phyloP scores from a whole-genome alignment of 2,888 invertebrate genomes.

The Nasonia oneida region DNA sequence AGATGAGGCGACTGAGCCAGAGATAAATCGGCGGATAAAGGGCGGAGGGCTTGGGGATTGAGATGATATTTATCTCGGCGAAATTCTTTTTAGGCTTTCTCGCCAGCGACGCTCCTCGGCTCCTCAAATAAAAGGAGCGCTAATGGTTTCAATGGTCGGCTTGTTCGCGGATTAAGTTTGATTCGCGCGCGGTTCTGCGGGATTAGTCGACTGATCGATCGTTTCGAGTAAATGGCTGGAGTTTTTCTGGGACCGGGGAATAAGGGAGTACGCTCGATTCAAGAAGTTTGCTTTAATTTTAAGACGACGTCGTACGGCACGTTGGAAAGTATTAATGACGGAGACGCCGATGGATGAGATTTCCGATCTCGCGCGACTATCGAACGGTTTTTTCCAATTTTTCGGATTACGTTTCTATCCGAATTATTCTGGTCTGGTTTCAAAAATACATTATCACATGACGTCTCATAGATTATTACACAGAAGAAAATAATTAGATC shows the following conservation, averaged over 20 bases:
- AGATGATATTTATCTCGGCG: conserved; percentile 52
- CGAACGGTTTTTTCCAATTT: too few relatives aligned
- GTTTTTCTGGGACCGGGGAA: background rate
- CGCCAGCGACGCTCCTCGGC: background rate
- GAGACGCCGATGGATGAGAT: too few relatives aligned
- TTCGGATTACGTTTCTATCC: too few relatives aligned
- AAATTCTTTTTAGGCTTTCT: conserved; percentile 20
- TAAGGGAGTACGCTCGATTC: background rate
- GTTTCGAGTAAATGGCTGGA: background rate
- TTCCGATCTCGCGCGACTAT: too few relatives aligned
- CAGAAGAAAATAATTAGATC: too few relatives aligned
- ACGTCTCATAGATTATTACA: too few relatives aligned
- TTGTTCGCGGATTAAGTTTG: background rate
- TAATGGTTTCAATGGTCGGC: conserved; percentile 13
- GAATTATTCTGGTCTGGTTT: too few relatives aligned
- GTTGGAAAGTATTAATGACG: background rate
- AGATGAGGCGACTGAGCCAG: background rate
- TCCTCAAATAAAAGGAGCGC: background rate
- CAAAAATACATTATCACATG: too few relatives aligned
- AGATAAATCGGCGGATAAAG: conserved; percentile 54
- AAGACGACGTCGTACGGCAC: background rate
- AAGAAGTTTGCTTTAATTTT: background rate
- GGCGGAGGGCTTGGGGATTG: conserved; percentile 14
- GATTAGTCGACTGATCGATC: background rate
- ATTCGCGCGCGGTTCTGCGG: background rate